A percentile compares a stretch with the other conserved stretches of the same genome.
Evolutionary conservation across 2,888 invertebrate species (phyloP).

Genomic region (Dasypolia templi): DNA sequence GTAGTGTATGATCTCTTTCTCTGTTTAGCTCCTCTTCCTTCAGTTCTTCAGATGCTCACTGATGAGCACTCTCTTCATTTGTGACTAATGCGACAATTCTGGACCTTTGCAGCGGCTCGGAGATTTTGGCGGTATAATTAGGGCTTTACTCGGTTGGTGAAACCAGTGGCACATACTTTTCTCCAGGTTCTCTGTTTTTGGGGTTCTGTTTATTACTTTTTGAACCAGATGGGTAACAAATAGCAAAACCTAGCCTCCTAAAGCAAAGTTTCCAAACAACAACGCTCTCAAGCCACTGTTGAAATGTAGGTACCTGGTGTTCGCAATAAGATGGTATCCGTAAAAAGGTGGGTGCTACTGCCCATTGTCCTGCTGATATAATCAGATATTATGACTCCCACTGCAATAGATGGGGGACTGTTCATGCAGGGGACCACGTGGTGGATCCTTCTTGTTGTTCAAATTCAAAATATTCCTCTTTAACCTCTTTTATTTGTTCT

Average conservation of each 20-base stretch:
- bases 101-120: background rate
- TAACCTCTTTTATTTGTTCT: too few relatives aligned
- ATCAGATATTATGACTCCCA: conserved; percentile 49
- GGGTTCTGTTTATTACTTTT: background rate
- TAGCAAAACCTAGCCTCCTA: background rate
- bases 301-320: conserved; percentile 26
- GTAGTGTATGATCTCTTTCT: background rate
- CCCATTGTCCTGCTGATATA: conserved; percentile 54
- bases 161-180: background rate
- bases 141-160: background rate
- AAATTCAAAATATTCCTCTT: conserved; percentile 14
- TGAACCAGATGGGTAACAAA: background rate
- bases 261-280: background rate
- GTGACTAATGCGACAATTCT: background rate
- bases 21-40: background rate
- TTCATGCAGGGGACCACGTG: conserved; percentile 26
- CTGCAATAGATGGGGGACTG: conserved; percentile 41
- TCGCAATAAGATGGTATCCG: conserved; percentile 50
- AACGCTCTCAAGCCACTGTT: conserved; percentile 4
- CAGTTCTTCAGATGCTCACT: background rate
- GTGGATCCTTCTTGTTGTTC: conserved; percentile 30
- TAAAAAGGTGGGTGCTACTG: conserved; percentile 55
- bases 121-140: background rate
- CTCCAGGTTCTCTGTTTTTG: background rate
- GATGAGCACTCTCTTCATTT: background rate